Evolutionary conservation across 1,140 invertebrate genomes (phyloP).

Genomic region (Drosophila arawakana): DNA sequence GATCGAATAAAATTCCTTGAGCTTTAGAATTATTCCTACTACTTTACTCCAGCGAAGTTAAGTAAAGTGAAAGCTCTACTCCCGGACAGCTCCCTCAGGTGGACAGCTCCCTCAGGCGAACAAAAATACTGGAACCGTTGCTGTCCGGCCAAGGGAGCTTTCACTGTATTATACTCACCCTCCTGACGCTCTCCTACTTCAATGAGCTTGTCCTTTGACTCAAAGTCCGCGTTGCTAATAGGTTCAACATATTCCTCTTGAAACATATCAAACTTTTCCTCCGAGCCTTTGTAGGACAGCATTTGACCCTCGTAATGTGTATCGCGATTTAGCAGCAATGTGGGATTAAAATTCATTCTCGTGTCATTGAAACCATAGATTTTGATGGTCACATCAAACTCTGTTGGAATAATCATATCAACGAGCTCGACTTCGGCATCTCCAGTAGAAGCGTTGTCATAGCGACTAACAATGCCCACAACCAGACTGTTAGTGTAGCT

Average conservation of each 20-base stretch:
- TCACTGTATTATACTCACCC: slow-evolving; percentile 21
- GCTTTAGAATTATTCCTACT: too few relatives aligned
- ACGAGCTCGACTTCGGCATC: neutral
- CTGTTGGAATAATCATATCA: neutral
- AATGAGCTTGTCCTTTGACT: slow-evolving; percentile 63
- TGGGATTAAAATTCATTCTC: slow-evolving; percentile 40
- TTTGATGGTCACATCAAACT: slow-evolving; percentile 66
- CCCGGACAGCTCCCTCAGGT: too few relatives aligned
- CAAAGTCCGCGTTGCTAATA: neutral
- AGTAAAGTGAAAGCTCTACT: too few relatives aligned
- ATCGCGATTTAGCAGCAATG: slow-evolving; percentile 59
- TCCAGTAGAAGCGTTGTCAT: neutral
- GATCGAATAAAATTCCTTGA: too few relatives aligned
- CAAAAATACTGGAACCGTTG: too few relatives aligned
- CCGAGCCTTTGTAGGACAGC: slow-evolving; percentile 17
- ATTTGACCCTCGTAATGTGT: slow-evolving; percentile 61
- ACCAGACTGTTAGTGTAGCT: slow-evolving; percentile 65
- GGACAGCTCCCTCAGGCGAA: too few relatives aligned
- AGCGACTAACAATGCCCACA: slow-evolving; percentile 55
- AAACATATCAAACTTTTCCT: slow-evolving; percentile 3
- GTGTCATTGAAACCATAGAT: slow-evolving; percentile 70
- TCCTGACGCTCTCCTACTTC: slow-evolving; percentile 63
- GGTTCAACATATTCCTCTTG: slow-evolving; percentile 6
- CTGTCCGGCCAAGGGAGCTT: too few relatives aligned
- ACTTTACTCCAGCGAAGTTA: too few relatives aligned